Base-by-base conservation (phyloP, 2,113 vertebrate genomes). In the Genyomyrus donnyi region DNA sequence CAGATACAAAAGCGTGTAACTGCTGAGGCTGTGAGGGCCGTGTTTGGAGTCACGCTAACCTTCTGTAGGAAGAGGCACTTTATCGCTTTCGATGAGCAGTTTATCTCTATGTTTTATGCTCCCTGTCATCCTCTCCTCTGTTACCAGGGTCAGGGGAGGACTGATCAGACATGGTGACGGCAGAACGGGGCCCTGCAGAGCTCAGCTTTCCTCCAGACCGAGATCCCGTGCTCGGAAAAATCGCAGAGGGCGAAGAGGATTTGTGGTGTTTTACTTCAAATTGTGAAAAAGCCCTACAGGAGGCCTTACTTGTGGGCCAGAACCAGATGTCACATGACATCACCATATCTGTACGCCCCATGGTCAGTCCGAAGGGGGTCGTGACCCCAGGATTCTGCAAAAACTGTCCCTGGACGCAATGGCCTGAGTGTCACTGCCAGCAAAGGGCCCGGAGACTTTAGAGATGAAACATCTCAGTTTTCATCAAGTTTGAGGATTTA, bases 21-120 rank as follows among this genome's bases (percentile, higher is more conserved):
- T 3, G 15, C 5, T 15, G 4, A 35, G 74, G 74, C 15, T 80
- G 31, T 1, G 4, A 17, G 31, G 70, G 70, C 11, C 70, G 4
- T 80, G 74, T 80, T 80, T 80, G 35, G 74, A 80, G 74, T 80
- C 35, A 80, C 35, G 17, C 74, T 80, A 80, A 80, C 74, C 74
- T 80, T 80, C 74, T 42, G 35, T 42, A 80, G 74, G 35, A 80
- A 42, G 74, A 35, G 35, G 35, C 35, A 17, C 74, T 42, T 39
- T 80, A 80, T 80, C 74, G 6, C 35, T 80, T 39, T 42, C 7
- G 1, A 42, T 80, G 74, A 39, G 74, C 7, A 0, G 15, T 80
- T 80, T 80, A 80, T 80, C 74, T 80, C 74, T 19, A 19, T 80
- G 74, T 80, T 80, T 80, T 39, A 80, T 42, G 74, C 74, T 19